Base-by-base conservation (phyloP, 2,888 invertebrate species). In the Chrysolina haemoptera region DNA sequence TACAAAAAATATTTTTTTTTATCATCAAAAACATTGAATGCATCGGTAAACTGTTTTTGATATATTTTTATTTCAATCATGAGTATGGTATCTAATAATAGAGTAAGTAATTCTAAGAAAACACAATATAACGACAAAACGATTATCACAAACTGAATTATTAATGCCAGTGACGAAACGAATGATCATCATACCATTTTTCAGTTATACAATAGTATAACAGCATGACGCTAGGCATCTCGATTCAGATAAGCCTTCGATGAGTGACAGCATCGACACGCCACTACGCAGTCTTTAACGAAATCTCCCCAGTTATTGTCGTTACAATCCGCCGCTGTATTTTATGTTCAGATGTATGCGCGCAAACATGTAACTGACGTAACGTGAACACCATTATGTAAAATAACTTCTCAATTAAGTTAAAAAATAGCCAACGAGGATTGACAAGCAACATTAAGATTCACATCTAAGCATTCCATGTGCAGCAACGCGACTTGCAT, bases 401-500 rank as follows among this genome's bases (percentile, higher is more conserved):
- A 80, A 82, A 80, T 81, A 82, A 82, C 80, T 78, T 81, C 79
- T 82, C 82, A 82, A 82, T 82, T 81, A 81, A 80, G 75, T 79
- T 79, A 77, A 81, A 82, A 82, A 81, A 80, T 81, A 80, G 76
- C 75, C 76, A 71, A 78, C 65, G 76, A 68, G 77, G 80, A 82
- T 82, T 81, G 82, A 82, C 82, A 82, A 81, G 77, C 76, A 79
- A 82, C 82, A 81, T 81, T 81, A 80, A 82, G 81, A 82, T 82
- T 80, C 81, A 76, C 81, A 81, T 82, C 81, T 80, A 67, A 68
- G 73, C 76, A 77, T 78, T 78, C 78, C 78, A 78, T 66, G 74
- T 74, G 72, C 65, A 76, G 72, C 64, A 76, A 73, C 70, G 74
- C 78, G 76, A 76, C 78, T 76, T 76, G 76, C 71, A 76, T 78